Base-by-base conservation (phyloP, 2,888 invertebrate genomes). In the Pherbina coryleti region DNA sequence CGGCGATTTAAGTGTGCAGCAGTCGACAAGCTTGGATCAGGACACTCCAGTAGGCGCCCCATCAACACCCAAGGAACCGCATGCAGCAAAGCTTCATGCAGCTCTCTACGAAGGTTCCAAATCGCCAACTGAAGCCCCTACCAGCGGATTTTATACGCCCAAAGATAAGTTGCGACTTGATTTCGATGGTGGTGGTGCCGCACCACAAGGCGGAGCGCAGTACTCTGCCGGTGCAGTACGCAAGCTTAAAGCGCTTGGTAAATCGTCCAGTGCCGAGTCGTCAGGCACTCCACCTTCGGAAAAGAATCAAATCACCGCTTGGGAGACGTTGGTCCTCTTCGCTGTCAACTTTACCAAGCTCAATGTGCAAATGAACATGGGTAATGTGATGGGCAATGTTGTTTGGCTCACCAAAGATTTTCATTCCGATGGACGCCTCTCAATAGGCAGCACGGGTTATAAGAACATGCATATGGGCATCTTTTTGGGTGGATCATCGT, bases 341-440 rank as follows among this genome's bases (percentile, higher is more conserved):
- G 97, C 97, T 0, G 95, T 99, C 60, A 98, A 98, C 91, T 97
- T 99, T 89, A 97, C 98, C 66, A 94, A 96, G 84, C 92, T 99
- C 74, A 98, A 98, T 89, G 97, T 99, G 11, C 97, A 97, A 87
- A 98, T 99, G 95, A 99, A 99, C 90, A 99, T 99, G 98, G 98
- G 98, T 60, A 99, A 99, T 87, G 98, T 99, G 0, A 99, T 99
- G 98, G 99, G 99, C 17, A 98, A 98, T 88, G 98, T 98, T 93
- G 93, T 85, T 22, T 98, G 98, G 98, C 92, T 96, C 88, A 97
- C 96, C 9, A 95, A 96, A 87, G 97, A 97, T 88, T 96, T 98
- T 88, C 93, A 95, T 87, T 97, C 97, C 75, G 95, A 97, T 86
- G 98, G 98, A 0, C 93, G 97, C 49, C 91, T 98, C 31, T 96